These are phyloP conservation scores for Mythimna impura DNA, from an alignment of 2,888 invertebrate genomes.

Conservation along the genomic window DNA sequence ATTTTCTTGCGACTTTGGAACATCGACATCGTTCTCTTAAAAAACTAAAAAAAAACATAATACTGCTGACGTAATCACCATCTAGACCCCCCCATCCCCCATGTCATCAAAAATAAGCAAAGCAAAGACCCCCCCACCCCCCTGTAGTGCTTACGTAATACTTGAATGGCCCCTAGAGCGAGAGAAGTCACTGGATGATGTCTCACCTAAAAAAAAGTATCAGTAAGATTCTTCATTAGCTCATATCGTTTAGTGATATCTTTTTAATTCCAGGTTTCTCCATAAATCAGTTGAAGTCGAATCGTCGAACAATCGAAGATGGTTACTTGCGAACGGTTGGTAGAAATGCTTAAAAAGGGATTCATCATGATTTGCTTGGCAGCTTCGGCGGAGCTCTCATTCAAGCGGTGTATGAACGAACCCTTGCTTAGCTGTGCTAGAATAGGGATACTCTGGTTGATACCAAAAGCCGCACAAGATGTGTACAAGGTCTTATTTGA, in stretches of 20 bases:
- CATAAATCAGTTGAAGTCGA: not conserved
- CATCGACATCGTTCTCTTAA: too few species aligned
- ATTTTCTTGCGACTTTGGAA: too few species aligned
- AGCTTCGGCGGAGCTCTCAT: not conserved
- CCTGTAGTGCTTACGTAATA: too few species aligned
- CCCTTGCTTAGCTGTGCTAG: not conserved
- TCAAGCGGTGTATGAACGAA: not conserved
- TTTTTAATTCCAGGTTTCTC: constrained; percentile 4
- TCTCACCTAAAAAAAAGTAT: too few species aligned
- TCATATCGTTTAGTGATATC: not conserved
- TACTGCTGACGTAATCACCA: too few species aligned
- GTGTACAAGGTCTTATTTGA: not conserved
- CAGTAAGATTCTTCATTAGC: not conserved
- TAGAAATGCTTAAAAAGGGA: not conserved
- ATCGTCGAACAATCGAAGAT: not conserved
- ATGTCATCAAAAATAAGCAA: too few species aligned
- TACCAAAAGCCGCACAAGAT: not conserved
- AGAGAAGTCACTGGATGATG: too few species aligned
- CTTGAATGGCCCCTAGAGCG: too few species aligned
- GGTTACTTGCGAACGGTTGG: not conserved
- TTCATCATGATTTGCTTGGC: not conserved
- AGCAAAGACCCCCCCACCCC: too few species aligned
- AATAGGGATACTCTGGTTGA: not conserved
- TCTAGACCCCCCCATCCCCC: too few species aligned
- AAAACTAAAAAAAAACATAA: too few species aligned